These are phyloP conservation scores for Bolinopsis microptera DNA, from an alignment of 37 sponge, comb jelly and placozoan species.

Conservation along the genomic window DNA sequence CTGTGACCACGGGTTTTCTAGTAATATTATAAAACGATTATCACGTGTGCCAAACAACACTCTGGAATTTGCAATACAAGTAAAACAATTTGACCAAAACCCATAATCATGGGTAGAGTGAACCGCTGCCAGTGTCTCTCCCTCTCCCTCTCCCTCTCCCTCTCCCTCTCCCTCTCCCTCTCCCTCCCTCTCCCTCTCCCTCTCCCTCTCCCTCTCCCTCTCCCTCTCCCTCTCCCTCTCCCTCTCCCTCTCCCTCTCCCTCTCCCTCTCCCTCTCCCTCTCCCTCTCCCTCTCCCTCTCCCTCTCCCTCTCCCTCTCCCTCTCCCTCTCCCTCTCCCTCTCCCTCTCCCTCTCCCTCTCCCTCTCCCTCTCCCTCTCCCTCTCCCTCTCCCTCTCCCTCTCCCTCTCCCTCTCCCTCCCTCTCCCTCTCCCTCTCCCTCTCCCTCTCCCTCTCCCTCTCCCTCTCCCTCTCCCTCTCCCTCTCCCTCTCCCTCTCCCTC, in stretches of 20 bases:
- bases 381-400: neutral
- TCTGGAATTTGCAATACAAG: neutral
- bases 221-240: neutral
- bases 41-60: no score
- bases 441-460: neutral
- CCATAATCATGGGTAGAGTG: no score
- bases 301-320: neutral
- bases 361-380: neutral
- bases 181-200: neutral
- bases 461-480: neutral
- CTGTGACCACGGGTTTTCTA: no score
- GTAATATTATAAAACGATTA: no score
- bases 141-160: neutral
- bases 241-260: neutral
- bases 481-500: neutral
- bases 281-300: neutral
- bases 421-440: neutral
- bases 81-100: neutral
- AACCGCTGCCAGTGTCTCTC: no score
- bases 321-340: neutral
- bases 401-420: neutral
- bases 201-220: neutral
- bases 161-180: neutral
- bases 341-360: neutral
- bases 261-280: neutral